Evolutionary conservation across 1,140 invertebrate genomes (phyloP).

Genomic region (Drosophila sulfurigaster): DNA sequence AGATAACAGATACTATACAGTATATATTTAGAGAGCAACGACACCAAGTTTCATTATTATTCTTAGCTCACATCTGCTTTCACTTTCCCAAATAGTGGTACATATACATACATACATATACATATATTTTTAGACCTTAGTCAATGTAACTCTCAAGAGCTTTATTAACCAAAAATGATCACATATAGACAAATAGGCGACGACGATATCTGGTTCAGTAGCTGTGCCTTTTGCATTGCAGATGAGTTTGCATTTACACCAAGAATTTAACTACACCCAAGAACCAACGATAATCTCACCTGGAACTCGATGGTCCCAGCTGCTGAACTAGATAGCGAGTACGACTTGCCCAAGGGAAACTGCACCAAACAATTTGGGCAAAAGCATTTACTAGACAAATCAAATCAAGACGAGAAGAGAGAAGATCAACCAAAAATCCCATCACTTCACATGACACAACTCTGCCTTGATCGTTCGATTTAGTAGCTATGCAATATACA

Average conservation of each 20-base stretch:
- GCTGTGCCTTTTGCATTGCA: conserved; percentile 50
- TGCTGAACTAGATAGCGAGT: conserved; percentile 28
- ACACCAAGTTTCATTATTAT: conserved; percentile 20
- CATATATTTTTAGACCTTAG: conserved; percentile 18
- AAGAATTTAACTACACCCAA: conserved; percentile 30
- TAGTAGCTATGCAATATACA: conserved; percentile 71
- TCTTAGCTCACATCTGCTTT: not conserved
- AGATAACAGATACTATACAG: conserved; percentile 9
- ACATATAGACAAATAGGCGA: conserved; percentile 3
- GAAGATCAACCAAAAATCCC: too few relatives aligned
- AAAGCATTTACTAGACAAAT: conserved; percentile 44
- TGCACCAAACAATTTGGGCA: conserved; percentile 32
- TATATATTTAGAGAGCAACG: conserved; percentile 19
- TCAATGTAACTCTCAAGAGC: conserved; percentile 45
- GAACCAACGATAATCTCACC: conserved; percentile 43
- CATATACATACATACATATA: conserved; percentile 14
- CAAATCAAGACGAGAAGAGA: conserved; percentile 24
- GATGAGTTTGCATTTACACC: conserved; percentile 61
- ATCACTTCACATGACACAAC: conserved; percentile 14
- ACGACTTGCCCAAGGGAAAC: conserved; percentile 9
- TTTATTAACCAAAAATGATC: conserved; percentile 46
- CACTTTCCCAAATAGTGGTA: conserved; percentile 32
- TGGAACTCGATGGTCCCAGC: conserved; percentile 12
- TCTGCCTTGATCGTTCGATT: conserved; percentile 63
- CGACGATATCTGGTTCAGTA: conserved; percentile 33